Evolutionary conservation across 2,888 invertebrate species (phyloP).

Genomic region (Gymnosoma rotundatum): DNA sequence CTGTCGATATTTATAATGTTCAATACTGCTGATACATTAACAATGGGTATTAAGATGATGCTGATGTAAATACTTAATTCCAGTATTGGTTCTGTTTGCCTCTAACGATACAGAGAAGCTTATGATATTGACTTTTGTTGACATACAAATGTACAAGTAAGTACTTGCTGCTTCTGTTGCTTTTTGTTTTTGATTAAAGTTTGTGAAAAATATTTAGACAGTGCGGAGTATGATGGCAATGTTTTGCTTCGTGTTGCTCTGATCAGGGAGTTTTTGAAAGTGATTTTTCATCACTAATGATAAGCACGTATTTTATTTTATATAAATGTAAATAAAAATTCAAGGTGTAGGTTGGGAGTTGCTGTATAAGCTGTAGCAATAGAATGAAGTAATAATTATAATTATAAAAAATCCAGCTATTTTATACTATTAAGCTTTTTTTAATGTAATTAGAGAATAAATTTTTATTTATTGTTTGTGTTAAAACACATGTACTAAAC

Average conservation of each 20-base stretch:
- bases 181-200: constrained; percentile 15
- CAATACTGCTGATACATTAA: constrained; percentile 48
- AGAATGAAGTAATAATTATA: constrained; percentile 12
- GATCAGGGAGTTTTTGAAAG: constrained; percentile 49
- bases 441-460: too few relatives aligned
- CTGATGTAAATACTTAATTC: constrained; percentile 39
- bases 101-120: constrained; percentile 24
- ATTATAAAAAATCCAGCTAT: background rate
- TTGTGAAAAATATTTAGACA: background rate
- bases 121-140: constrained; percentile 64
- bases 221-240: constrained; percentile 1
- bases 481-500: background rate
- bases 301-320: constrained; percentile 50
- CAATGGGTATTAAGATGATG: constrained; percentile 25
- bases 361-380: constrained; percentile 32
- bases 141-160: constrained; percentile 12
- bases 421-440: too few relatives aligned
- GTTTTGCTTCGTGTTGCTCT: constrained; percentile 53
- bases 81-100: constrained; percentile 20
- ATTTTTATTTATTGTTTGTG: too few relatives aligned
- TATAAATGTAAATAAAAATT: constrained; percentile 22
- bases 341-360: constrained; percentile 15
- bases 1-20: constrained; percentile 69
- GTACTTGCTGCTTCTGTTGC: constrained; percentile 47
- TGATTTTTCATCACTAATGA: constrained; percentile 70